These are phyloP conservation scores for Drosophila pseudotalamancana DNA, from an alignment of 2,888 invertebrate genomes.

Conservation along the genomic window DNA sequence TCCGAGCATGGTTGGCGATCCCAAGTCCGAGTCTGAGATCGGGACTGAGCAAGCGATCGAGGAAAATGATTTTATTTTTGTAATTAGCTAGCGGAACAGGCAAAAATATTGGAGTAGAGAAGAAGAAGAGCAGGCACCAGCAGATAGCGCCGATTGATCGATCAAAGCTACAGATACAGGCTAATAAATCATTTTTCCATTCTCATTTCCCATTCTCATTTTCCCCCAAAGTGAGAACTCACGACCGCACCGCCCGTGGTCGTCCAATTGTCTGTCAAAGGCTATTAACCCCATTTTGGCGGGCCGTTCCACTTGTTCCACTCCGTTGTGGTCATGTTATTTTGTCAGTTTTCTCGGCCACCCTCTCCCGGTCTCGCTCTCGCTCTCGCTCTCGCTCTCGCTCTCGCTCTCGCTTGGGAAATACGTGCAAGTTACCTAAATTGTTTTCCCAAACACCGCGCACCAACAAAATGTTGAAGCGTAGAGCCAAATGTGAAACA, in stretches of 20 bases:
- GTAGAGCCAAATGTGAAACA: conserved; percentile 49
- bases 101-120: conserved; percentile 12
- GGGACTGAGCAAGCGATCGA: conserved; percentile 5
- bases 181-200: conserved; percentile 75
- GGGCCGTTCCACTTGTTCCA: conserved; percentile 69
- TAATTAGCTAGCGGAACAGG: conserved; percentile 61
- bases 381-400: neutral
- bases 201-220: conserved; percentile 46
- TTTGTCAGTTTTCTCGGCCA: conserved; percentile 14
- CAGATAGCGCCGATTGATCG: conserved; percentile 76
- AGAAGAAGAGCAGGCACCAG: conserved; percentile 40
- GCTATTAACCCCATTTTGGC: conserved; percentile 71
- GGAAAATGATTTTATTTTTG: conserved; percentile 50
- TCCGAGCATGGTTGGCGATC: conserved; percentile 16
- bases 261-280: conserved; percentile 66
- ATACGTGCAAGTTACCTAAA: conserved; percentile 40
- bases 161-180: conserved; percentile 61
- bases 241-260: conserved; percentile 67
- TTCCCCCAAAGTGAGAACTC: conserved; percentile 71
- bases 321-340: conserved; percentile 28
- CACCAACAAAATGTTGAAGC: conserved; percentile 38
- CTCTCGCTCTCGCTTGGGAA: conserved; percentile 10
- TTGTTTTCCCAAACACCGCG: conserved; percentile 50
- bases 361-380: neutral
- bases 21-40: neutral